A percentile compares a stretch with the other conserved stretches of the same genome.
Evolutionary conservation across 2,797 vertebrate species (phyloP).

Genomic region (Urocyon cinereoargenteus): DNA sequence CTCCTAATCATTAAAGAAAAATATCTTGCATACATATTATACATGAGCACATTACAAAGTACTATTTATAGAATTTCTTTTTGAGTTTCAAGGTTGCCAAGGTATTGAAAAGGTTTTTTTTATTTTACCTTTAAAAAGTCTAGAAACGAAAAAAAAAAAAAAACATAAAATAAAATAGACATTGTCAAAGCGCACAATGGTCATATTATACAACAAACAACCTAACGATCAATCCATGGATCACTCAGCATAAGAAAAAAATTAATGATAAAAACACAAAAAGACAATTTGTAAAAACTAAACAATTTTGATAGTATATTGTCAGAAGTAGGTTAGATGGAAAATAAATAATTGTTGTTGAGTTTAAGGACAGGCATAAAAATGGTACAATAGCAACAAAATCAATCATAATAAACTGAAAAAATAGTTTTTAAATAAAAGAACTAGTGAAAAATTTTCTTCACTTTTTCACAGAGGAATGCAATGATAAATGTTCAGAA

Average conservation of each 20-base stretch:
- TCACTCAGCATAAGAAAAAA: constrained; percentile 73
- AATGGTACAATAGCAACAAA: constrained; percentile 37
- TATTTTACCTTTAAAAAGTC: constrained; percentile 35
- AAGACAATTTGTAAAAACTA: neutral
- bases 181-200: neutral
- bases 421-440: neutral
- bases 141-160: constrained; percentile 55
- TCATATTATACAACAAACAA: constrained; percentile 29
- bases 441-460: neutral
- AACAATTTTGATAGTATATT: constrained; percentile 41
- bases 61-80: constrained; percentile 29
- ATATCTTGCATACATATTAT: neutral
- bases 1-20: constrained; percentile 41
- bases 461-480: constrained; percentile 1
- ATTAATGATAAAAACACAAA: constrained; percentile 63
- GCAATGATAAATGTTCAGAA: constrained; percentile 33
- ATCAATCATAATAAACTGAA: constrained; percentile 59
- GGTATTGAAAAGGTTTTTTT: constrained; percentile 54
- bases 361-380: constrained; percentile 41
- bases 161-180: constrained; percentile 18
- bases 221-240: neutral
- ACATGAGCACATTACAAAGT: neutral
- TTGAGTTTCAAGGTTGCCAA: constrained; percentile 57
- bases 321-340: constrained; percentile 53
- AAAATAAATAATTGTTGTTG: neutral